Evolutionary conservation across 2,113 vertebrate species (phyloP), one percentile per base, ranked within the genome.

Genomic region (Shinisaurus crocodilurus): DNA sequence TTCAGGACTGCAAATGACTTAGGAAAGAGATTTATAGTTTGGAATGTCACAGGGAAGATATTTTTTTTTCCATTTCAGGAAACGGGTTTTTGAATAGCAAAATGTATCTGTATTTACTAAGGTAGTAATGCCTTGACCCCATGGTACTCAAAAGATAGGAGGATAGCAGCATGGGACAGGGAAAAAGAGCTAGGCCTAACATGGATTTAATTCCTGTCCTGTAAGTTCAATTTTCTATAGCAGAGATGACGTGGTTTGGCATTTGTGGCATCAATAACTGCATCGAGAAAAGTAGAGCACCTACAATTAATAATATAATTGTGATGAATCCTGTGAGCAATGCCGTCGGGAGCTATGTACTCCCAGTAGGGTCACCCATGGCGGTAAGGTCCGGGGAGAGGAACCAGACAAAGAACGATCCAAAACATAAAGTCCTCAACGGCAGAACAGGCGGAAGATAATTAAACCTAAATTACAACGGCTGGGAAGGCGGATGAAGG

Each of bases 1-100:
- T 90, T 6, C 92, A 88, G 15, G 1, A 2, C 82, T 91, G 91
- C 34, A 92, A 89, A 20, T 60, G 3, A 63, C 85, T 95, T 86
- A 27, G 43, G 60, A 93, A 86, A 93, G 27, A 85, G 67, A 0
- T 48, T 90, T 86, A 9, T 1, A 20, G 89, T 15, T 90, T 88
- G 87, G n/a, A 93, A 90, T 50, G n/a, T 80, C 45, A n/a, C 1
- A 69, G 82, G 34, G 25, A 8, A 75, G 6, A 70, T 79, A 88
- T 85, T 0, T 72, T 82, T 32, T 20, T 1, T 90, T 85, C 10
- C n/a, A 34, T 87, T 93, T 92, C 81, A 87, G 80, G 91, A 90
- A 88, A 82, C 0, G 91, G 0, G 0, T 89, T 65, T 91, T 76
- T 92, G 20, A 80, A 89, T 87, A 84, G 63, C 54, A 90, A 93